Evolutionary conservation across 2,797 vertebrate species (phyloP), one percentile per base, ranked within the genome.

Genomic region (Helostoma temminkii): DNA sequence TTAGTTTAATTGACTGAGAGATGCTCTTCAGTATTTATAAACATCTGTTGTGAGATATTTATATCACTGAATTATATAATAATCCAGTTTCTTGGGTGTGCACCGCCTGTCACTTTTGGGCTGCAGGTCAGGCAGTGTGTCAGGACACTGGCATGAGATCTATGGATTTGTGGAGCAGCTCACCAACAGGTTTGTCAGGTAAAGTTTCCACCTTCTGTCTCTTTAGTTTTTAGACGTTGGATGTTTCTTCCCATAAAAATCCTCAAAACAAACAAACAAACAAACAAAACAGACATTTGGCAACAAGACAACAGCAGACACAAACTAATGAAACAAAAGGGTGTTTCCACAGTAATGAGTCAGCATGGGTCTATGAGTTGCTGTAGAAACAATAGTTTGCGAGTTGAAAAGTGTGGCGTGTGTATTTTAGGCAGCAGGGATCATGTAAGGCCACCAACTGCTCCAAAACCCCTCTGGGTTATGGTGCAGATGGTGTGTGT

Each of bases 131-230:
- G 96, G 96, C 65, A 99, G 98, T 1, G 95, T 99, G 48, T 92
- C 89, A 0, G 78, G 92, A 72, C 95, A 98, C 89, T 99, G 98
- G 98, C 47, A 75, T 9, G 95, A 98, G 80, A 98, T 99, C 79
- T 97, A 95, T 81, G 87, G 89, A 28, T 99, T 99, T 87, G 98
- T 96, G 39, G 89, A 96, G 65, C 95, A 96, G 76, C 93, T 99
- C 84, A 97, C 96, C 2, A 92, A 95, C 63, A 95, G 95, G 91
- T 99, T 99, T 90, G 95, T 97, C 71, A 98, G 96, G 98, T 98
- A 85, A 12, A 66, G 81, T 43, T 18, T 9, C 25, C 11, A 8
- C 6, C 8, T 18, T 9, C 15, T 19, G n/a, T 25, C 18, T 43
- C n/a, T 11, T 21, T 28, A 49, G 22, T 26, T 45, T 6, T 47